Evolutionary conservation across 2,888 invertebrate genomes (phyloP).

Genomic region (Schizotus pectinicornis): DNA sequence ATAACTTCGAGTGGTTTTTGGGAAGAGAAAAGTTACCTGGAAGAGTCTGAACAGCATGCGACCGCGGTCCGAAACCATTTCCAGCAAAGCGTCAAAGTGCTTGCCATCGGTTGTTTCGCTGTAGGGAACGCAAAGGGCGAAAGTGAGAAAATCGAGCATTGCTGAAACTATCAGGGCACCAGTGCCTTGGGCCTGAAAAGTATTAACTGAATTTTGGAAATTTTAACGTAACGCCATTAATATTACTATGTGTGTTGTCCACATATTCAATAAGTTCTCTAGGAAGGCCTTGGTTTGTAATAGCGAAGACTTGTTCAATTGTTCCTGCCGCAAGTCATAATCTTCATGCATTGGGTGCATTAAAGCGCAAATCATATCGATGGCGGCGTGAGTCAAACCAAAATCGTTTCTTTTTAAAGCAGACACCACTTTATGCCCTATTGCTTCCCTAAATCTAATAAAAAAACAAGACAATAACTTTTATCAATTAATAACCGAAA

Average conservation of each 20-base stretch:
- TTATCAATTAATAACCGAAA: slow-evolving; percentile 5
- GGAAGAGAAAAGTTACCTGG: slow-evolving; percentile 64
- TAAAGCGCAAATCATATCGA: slow-evolving; percentile 96
- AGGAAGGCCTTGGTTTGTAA: slow-evolving; percentile 90
- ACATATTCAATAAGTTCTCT: slow-evolving; percentile 92
- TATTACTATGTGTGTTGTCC: slow-evolving; percentile 91
- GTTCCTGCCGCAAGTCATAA: slow-evolving; percentile 96
- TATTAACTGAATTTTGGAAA: slow-evolving; percentile 22
- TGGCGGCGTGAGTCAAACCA: slow-evolving; percentile 93
- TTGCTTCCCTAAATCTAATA: slow-evolving; percentile 88
- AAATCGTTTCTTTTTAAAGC: slow-evolving; percentile 87
- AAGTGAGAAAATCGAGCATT: slow-evolving; percentile 98
- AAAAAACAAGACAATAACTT: slow-evolving; percentile 4
- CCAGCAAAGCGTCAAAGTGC: slow-evolving; percentile 90
- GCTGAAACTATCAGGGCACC: slow-evolving; percentile 96
- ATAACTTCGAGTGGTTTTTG: slow-evolving; percentile 1
- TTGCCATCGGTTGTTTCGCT: slow-evolving; percentile 98
- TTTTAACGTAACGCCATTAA: background rate
- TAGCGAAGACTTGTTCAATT: slow-evolving; percentile 95
- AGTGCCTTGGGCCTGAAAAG: slow-evolving; percentile 81
- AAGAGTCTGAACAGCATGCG: slow-evolving; percentile 91
- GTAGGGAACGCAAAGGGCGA: slow-evolving; percentile 97
- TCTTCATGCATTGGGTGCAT: slow-evolving; percentile 99
- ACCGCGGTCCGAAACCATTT: slow-evolving; percentile 93
- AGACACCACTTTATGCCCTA: slow-evolving; percentile 90